A percentile compares a stretch with the other conserved stretches of the same genome.
Evolutionary conservation across 2,888 invertebrate genomes (phyloP).

Genomic region (Orchestes rusci): DNA sequence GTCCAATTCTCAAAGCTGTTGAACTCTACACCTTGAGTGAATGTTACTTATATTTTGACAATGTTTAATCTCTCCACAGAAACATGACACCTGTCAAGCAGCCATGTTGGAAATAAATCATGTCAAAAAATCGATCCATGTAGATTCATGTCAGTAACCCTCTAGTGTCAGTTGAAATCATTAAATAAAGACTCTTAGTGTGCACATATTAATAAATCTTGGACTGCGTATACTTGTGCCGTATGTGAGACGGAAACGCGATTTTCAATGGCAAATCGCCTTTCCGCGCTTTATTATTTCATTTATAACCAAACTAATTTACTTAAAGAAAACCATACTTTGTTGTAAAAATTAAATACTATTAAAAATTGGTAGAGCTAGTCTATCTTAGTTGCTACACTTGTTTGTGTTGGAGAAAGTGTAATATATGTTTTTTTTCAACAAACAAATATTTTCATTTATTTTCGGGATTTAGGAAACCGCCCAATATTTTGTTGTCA

Average conservation of each 20-base stretch:
- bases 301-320: no score
- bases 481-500: no score
- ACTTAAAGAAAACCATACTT: constrained; percentile 17
- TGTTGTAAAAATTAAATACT: constrained; percentile 23
- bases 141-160: constrained; percentile 20
- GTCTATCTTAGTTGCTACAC: constrained; percentile 20
- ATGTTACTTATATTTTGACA: no score
- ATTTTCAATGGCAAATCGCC: no score
- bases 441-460: constrained; percentile 11
- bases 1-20: no score
- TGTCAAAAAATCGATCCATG: constrained; percentile 19
- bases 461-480: no score
- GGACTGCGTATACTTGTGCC: constrained; percentile 21
- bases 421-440: constrained; percentile 21
- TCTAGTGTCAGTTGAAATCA: constrained; percentile 19
- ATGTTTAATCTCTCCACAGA: constrained; percentile 11
- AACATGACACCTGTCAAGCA: constrained; percentile 17
- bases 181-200: constrained; percentile 20
- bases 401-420: constrained; percentile 18
- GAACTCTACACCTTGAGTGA: no score
- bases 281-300: no score
- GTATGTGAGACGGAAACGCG: no score
- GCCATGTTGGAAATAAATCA: constrained; percentile 16
- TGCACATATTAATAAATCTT: constrained; percentile 17
- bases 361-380: constrained; percentile 19